Evolutionary conservation across 2,797 vertebrate species (phyloP), one percentile per base, ranked within the genome.

Genomic region (Notoglanidium macrostoma): DNA sequence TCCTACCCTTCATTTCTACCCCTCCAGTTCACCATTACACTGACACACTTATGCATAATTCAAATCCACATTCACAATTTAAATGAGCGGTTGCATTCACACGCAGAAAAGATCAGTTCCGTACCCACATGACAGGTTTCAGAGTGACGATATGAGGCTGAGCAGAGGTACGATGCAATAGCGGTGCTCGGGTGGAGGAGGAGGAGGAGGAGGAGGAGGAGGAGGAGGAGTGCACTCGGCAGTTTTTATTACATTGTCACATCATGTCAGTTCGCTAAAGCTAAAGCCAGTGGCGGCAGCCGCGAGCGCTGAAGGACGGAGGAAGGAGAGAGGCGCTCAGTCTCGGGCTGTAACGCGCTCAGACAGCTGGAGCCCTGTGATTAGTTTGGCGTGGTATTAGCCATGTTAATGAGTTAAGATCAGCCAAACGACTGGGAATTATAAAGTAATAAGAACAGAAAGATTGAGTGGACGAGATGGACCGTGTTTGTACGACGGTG

Each of bases 301-400:
- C 81, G 73, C 68, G 84, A 86, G 86, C 81, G 49, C 40, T 87
- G 84, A 85, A 84, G 84, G 49, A 74, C 80, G 63, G 76, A 77
- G 84, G 84, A 87, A 87, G 88, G 88, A 88, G 86, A 88, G 89
- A 80, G 80, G 76, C 84, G 68, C 76, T 84, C 86, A 73, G 86
- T 89, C 87, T 86, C 63, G 54, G 77, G 84, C 87, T 74, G 86
- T 76, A 87, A 89, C 86, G 68, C 63, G 87, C 79, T 83, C 85
- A 90, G 90, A 90, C 90, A 91, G 89, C 89, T 90, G 87, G 74
- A 90, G 86, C 21, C n/a, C 81, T 82, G 73, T 89, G 87, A 89
- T 86, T 88, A 82, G 61, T 73, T 80, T 86, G 81, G 83, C 86
- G 89, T 85, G 61, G 87, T 87, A 79, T 91, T 87, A 87, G 79